A percentile compares a stretch with the other conserved stretches of the same genome.
phyloP scores from a whole-genome alignment of 1,140 invertebrate genomes.

The Acyrthosiphon pisum region DNA sequence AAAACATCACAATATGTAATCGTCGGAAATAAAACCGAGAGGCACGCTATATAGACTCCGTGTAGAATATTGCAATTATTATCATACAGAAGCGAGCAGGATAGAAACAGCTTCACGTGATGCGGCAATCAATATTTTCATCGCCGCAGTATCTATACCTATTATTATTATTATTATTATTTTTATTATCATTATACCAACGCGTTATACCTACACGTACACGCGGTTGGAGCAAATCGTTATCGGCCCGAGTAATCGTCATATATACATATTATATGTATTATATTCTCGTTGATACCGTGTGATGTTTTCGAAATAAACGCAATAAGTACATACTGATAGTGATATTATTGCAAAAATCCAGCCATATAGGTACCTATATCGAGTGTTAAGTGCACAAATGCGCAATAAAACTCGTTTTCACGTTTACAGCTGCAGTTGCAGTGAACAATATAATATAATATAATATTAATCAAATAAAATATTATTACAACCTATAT shows the following conservation, averaged over 20 bases:
- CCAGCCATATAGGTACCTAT: neutral
- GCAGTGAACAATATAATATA: conserved; percentile 6
- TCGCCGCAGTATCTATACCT: neutral
- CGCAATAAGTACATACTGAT: neutral
- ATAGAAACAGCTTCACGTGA: neutral
- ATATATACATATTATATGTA: neutral
- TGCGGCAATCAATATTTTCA: neutral
- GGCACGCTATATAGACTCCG: neutral
- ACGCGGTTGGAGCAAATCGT: neutral
- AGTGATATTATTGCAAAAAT: conserved; percentile 22
- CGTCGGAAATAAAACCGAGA: neutral
- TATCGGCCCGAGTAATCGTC: neutral
- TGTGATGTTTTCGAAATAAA: neutral
- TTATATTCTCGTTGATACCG: neutral
- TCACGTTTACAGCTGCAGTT: neutral
- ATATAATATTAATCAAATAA: conserved; percentile 39
- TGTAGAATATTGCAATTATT: neutral
- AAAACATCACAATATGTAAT: neutral
- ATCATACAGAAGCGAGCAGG: neutral
- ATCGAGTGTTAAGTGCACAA: neutral
- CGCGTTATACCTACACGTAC: neutral
- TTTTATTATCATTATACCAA: neutral
- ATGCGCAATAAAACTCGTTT: conserved; percentile 37
- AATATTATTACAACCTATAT: conserved; percentile 15
- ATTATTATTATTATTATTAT: neutral